phyloP scores from a whole-genome alignment of 2,888 invertebrate species.

The Amphipyra tragopoginis region DNA sequence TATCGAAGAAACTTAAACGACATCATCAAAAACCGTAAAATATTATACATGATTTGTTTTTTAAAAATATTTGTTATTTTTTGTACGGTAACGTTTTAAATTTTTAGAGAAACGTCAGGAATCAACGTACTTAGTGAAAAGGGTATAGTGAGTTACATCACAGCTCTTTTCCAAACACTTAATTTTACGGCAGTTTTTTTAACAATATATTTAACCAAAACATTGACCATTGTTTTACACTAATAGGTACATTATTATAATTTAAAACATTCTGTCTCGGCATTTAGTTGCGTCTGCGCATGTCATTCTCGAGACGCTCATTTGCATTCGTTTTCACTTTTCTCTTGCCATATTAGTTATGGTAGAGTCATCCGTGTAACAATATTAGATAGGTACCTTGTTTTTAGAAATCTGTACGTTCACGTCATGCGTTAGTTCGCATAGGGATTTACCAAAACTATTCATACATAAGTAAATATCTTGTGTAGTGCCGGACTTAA shows the following conservation, averaged over 20 bases:
- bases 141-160: no score
- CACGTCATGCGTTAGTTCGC: neutral
- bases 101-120: no score
- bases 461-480: neutral
- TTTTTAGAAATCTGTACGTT: slow-evolving; percentile 63
- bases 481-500: no score
- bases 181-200: no score
- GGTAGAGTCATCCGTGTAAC: slow-evolving; percentile 44
- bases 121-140: no score
- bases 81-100: no score
- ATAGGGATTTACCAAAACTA: neutral
- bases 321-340: slow-evolving; percentile 74
- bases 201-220: no score
- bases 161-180: no score
- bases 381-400: slow-evolving; percentile 55
- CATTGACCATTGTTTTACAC: neutral
- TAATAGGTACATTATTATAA: neutral
- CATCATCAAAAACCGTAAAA: no score
- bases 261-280: slow-evolving; percentile 15
- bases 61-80: no score
- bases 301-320: slow-evolving; percentile 41
- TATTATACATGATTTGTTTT: no score
- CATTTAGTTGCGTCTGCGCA: slow-evolving; percentile 23
- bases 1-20: no score
- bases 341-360: slow-evolving; percentile 69